Evolutionary conservation across 2,113 vertebrate genomes (phyloP).

Genomic region (Pampusana beccarii): DNA sequence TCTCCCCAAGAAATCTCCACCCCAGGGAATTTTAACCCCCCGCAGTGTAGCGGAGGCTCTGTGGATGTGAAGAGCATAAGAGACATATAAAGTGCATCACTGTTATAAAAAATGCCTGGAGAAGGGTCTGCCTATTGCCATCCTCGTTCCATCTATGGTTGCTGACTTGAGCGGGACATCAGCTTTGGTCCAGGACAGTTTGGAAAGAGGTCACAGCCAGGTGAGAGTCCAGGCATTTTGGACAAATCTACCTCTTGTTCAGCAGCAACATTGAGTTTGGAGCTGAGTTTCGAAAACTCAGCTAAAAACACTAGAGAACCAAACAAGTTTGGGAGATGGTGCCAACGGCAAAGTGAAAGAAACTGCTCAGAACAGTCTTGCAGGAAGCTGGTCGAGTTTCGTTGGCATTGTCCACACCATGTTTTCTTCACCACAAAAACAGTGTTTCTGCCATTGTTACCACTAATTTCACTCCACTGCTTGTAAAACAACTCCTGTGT

Average conservation of each 20-base stretch:
- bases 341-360: neutral
- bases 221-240: neutral
- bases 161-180: neutral
- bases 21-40: neutral
- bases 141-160: neutral
- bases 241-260: neutral
- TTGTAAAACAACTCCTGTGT: neutral
- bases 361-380: neutral
- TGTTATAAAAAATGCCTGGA: neutral
- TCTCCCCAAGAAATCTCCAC: neutral
- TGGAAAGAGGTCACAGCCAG: neutral
- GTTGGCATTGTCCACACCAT: neutral
- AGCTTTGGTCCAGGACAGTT: neutral
- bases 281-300: neutral
- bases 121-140: neutral
- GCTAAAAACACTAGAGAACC: neutral
- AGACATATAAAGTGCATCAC: neutral
- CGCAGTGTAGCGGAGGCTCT: neutral
- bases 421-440: constrained; percentile 13
- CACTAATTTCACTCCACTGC: neutral
- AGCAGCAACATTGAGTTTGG: neutral
- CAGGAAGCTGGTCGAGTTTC: neutral
- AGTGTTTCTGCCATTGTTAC: neutral
- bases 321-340: neutral
- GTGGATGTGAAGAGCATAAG: neutral